Evolutionary conservation across 1,140 invertebrate species (phyloP).

Genomic region (Hylaeus volcanicus): DNA sequence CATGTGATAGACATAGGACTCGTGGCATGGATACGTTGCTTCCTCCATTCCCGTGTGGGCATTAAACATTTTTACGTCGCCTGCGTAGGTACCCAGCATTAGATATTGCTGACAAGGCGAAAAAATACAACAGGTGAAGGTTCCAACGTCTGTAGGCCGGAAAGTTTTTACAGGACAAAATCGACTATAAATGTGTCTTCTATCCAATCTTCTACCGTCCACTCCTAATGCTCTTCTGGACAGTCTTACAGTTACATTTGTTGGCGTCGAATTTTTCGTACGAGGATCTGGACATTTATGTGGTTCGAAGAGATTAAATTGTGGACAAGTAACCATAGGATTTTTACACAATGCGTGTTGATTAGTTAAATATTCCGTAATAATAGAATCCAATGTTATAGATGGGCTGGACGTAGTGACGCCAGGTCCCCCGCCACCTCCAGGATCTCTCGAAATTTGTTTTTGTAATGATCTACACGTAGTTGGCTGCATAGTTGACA

Average conservation of each 20-base stretch:
- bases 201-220: slow-evolving; percentile 84
- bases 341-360: slow-evolving; percentile 97
- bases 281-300: slow-evolving; percentile 96
- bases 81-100: slow-evolving; percentile 91
- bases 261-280: slow-evolving; percentile 85
- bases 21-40: slow-evolving; percentile 89
- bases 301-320: slow-evolving; percentile 93
- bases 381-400: slow-evolving; percentile 93
- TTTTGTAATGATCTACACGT: slow-evolving; percentile 85
- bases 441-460: slow-evolving; percentile 81
- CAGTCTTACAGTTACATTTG: slow-evolving; percentile 86
- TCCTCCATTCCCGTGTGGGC: slow-evolving; percentile 89
- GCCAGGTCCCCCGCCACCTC: slow-evolving; percentile 62
- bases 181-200: slow-evolving; percentile 92
- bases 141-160: slow-evolving; percentile 86
- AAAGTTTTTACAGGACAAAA: slow-evolving; percentile 94
- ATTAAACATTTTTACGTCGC: slow-evolving; percentile 94
- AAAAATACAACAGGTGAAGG: slow-evolving; percentile 91
- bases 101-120: slow-evolving; percentile 89
- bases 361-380: slow-evolving; percentile 97
- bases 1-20: slow-evolving; percentile 90
- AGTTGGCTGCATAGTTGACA: slow-evolving; percentile 48
- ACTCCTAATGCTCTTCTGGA: slow-evolving; percentile 82
- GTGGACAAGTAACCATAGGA: slow-evolving; percentile 94
- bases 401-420: slow-evolving; percentile 73